These are phyloP conservation scores for Empidonax traillii DNA, from an alignment of 2,113 vertebrate genomes.

Conservation along the genomic window DNA sequence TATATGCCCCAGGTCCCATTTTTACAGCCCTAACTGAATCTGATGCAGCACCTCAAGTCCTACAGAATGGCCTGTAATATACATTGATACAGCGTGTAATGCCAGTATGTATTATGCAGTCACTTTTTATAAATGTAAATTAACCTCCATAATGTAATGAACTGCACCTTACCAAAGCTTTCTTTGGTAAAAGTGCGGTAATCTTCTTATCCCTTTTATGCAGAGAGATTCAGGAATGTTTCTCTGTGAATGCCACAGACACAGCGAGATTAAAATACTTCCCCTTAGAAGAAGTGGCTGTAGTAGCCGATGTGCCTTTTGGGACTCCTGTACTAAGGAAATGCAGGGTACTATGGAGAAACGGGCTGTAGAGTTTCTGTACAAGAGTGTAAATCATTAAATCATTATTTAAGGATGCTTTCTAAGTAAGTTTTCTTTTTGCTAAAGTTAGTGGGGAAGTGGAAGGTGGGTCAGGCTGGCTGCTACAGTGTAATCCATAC, in stretches of 20 bases:
- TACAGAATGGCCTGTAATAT: neutral
- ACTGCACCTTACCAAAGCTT: neutral
- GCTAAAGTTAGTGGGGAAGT: neutral
- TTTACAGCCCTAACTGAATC: neutral
- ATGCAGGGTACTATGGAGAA: neutral
- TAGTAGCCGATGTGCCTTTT: neutral
- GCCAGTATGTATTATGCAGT: neutral
- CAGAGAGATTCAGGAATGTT: neutral
- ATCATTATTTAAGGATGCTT: neutral
- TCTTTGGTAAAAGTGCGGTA: neutral
- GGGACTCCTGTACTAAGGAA: neutral
- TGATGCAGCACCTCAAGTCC: neutral
- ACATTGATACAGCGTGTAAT: neutral
- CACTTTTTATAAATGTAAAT: neutral
- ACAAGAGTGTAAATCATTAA: neutral
- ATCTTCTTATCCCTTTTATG: neutral
- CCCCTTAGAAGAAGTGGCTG: neutral
- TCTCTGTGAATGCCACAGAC: neutral
- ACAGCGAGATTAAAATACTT: neutral
- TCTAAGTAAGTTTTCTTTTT: neutral
- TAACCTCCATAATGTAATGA: neutral
- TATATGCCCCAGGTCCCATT: neutral
- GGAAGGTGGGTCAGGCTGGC: neutral
- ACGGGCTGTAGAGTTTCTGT: neutral
- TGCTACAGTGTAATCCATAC: accelerated